Evolutionary conservation across 2,888 invertebrate species (phyloP).

Genomic region (Noctua janthina): DNA sequence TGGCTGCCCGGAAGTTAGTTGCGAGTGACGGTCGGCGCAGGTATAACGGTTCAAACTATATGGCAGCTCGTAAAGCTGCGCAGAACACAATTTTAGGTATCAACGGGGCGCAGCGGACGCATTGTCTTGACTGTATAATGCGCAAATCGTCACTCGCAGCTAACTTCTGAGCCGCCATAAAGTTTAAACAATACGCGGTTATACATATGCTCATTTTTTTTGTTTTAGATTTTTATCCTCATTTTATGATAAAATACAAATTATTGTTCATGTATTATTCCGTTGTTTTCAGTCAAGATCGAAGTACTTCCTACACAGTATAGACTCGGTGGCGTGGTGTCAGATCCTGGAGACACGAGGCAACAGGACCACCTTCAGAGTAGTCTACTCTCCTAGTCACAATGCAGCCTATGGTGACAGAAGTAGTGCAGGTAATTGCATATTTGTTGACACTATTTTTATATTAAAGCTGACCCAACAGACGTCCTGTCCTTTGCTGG

Average conservation of each 20-base stretch:
- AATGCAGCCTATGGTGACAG: conserved; percentile 76
- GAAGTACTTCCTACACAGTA: conserved; percentile 95
- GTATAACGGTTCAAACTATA: too few species aligned
- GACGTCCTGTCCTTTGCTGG: too few species aligned
- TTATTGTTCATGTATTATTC: neutral
- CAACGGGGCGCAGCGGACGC: neutral
- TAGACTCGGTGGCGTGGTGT: conserved; percentile 96
- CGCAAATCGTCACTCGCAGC: neutral
- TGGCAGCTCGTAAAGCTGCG: neutral
- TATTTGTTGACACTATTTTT: neutral
- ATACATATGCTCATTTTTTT: neutral
- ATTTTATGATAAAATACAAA: neutral
- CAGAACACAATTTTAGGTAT: neutral
- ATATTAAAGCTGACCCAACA: neutral
- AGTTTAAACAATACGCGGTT: too few species aligned
- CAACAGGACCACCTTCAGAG: conserved; percentile 93
- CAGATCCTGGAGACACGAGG: conserved; percentile 95
- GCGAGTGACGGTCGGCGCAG: too few species aligned
- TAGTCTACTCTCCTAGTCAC: conserved; percentile 91
- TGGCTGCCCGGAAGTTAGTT: neutral
- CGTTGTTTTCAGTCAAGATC: conserved; percentile 88
- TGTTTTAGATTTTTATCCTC: neutral
- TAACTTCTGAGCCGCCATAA: neutral
- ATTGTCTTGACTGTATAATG: neutral
- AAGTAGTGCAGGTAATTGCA: conserved; percentile 76